Conservation (phyloP, 2,888 invertebrate genomes). For the Phyto melanocephala region DNA sequence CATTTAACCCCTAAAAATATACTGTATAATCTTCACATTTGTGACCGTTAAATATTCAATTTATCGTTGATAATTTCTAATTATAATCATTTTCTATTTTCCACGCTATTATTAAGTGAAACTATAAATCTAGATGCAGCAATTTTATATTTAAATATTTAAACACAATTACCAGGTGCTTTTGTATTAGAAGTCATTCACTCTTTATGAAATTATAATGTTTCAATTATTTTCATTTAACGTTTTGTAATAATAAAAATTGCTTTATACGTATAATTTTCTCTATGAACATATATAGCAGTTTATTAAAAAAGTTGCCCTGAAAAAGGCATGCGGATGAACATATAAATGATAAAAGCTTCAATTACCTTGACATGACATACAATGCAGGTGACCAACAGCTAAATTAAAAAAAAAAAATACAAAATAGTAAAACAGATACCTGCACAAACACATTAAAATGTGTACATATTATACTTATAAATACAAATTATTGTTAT, state of each 20-base stretch:
- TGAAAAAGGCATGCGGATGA: not conserved
- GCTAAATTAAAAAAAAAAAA: not conserved
- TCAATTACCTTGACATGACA: conserved; percentile 53
- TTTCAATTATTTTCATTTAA: conserved; percentile 34
- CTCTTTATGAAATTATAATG: not conserved
- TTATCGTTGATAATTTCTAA: not conserved
- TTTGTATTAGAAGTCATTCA: not conserved
- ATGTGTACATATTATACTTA: conserved; percentile 11
- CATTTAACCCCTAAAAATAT: too few species aligned
- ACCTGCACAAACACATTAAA: not conserved
- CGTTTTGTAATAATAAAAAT: not conserved
- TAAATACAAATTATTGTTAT: conserved; percentile 35
- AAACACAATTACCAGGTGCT: not conserved
- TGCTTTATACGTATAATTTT: not conserved
- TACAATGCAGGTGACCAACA: not conserved
- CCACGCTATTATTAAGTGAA: not conserved
- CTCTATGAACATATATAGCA: not conserved
- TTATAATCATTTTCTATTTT: not conserved
- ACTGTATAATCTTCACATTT: too few species aligned
- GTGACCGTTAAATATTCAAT: not conserved
- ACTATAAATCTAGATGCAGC: not conserved
- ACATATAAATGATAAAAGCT: conserved; percentile 18
- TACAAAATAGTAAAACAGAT: not conserved
- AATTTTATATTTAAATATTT: not conserved
- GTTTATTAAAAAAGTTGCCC: conserved; percentile 13